Evolutionary conservation across 2,113 vertebrate genomes (phyloP), one percentile per base, ranked within the genome.

Genomic region (Lethenteron reissneri): DNA sequence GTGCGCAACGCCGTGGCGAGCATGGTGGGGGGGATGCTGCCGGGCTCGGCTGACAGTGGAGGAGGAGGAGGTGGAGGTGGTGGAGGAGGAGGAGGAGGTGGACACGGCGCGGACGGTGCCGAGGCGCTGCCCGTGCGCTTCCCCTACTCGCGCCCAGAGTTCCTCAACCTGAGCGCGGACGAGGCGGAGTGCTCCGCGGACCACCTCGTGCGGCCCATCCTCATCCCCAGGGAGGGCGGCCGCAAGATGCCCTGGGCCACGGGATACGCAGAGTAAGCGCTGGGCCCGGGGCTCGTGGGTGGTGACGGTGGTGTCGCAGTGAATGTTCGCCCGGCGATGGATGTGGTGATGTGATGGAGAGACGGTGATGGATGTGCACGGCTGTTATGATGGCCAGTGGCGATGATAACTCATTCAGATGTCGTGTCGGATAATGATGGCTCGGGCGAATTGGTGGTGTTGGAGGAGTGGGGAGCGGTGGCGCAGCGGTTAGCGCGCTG

Each of bases 191-290:
- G 92, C 80, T 90, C 87, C 69, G 87, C 88, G 56, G 90, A 96
- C 75, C 90, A 94, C 80, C 83, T 88, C 58, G 83, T 86, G 57
- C 82, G 92, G 77, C 88, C 89, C 75, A 90, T 96, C 80, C 84
- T 92, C 77, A 91, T 86, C 71, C 82, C 88, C 77, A 92, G 86
- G 82, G 90, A 96, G 79, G 87, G 80, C 70, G 79, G 79, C 76
- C 78, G 87, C 76, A 68, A 68, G 64, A 80, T 95, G 81, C 89
- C 89, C 58, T 96, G 92, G 90, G 81, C 84, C 79, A 88, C 90
- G 21, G 92, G 92, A 73, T 96, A 96, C 76, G 90, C 92, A 70
- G 90, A 95, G 92, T 96, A 82, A 95, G 92, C 92, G 77, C 64
- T 13, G 21, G 10, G 11, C 11, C 41, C 3, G 4, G 41, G 41